Evolutionary conservation across 2,888 invertebrate genomes (phyloP).

Genomic region (Hydriomena furcata): DNA sequence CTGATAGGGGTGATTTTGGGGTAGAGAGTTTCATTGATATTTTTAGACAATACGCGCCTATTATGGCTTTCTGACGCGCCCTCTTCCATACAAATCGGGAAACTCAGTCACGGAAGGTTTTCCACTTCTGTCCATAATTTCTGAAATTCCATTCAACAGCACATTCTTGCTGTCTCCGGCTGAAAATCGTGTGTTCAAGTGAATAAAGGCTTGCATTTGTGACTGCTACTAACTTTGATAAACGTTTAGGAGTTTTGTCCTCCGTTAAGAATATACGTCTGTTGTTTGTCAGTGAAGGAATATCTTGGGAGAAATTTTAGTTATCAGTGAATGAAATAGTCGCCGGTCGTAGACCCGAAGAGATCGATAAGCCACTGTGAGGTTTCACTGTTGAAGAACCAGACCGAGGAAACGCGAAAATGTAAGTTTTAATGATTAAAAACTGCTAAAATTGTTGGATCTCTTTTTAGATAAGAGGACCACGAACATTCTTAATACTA

Average conservation of each 20-base stretch:
- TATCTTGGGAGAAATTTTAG: slow-evolving; percentile 43
- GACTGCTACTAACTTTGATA: slow-evolving; percentile 68
- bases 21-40: slow-evolving; percentile 51
- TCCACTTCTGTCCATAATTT: slow-evolving; percentile 68
- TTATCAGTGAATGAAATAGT: slow-evolving; percentile 47
- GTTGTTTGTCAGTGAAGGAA: slow-evolving; percentile 64
- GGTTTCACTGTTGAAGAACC: slow-evolving; percentile 15
- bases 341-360: slow-evolving; percentile 24
- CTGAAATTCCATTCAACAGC: slow-evolving; percentile 61
- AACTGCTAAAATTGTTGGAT: no score
- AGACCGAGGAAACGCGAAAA: slow-evolving; percentile 26
- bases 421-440: slow-evolving; percentile 29
- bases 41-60: slow-evolving; percentile 78
- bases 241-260: slow-evolving; percentile 57
- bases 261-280: slow-evolving; percentile 77
- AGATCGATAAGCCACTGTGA: slow-evolving; percentile 36
- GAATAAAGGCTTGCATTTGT: slow-evolving; percentile 39
- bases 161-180: slow-evolving; percentile 45
- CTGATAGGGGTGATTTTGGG: slow-evolving; percentile 34
- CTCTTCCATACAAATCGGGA: slow-evolving; percentile 77
- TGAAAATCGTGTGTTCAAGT: slow-evolving; percentile 43
- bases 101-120: slow-evolving; percentile 72
- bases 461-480: no score
- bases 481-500: no score
- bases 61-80: slow-evolving; percentile 72